These are phyloP conservation scores for Torymus aiolomorphi DNA, from an alignment of 2,888 invertebrate species.

Conservation along the genomic window DNA sequence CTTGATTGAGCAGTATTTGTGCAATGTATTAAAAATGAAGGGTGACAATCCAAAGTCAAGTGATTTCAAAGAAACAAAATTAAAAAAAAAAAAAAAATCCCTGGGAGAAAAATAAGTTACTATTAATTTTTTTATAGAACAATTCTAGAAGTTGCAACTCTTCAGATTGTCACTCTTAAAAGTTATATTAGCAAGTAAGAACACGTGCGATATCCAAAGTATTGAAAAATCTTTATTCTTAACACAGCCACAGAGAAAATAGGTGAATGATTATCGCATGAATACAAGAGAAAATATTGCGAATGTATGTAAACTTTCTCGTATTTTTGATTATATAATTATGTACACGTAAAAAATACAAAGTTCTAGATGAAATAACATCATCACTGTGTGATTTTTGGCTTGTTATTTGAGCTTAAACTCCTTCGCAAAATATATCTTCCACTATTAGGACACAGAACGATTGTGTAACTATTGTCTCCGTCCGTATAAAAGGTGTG, in stretches of 20 bases:
- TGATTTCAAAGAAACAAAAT: conserved; percentile 22
- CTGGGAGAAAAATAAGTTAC: not conserved
- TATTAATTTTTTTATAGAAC: too few relatives aligned
- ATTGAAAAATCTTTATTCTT: conserved; percentile 56
- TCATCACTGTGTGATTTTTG: conserved; percentile 59
- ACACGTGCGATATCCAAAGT: conserved; percentile 41
- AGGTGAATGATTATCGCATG: conserved; percentile 42
- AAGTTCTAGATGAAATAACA: conserved; percentile 36
- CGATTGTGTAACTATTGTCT: conserved; percentile 76
- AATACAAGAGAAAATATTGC: conserved; percentile 38
- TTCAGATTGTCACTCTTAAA: not conserved
- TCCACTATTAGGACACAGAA: conserved; percentile 72
- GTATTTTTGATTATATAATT: conserved; percentile 45
- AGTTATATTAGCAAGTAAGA: conserved; percentile 31
- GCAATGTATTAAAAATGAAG: conserved; percentile 42
- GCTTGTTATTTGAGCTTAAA: conserved; percentile 73
- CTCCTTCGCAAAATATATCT: conserved; percentile 69
- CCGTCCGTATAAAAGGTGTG: conserved; percentile 76
- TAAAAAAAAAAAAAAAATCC: conserved; percentile 8
- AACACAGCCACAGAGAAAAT: conserved; percentile 54
- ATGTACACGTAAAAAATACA: conserved; percentile 53
- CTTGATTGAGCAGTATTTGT: conserved; percentile 46
- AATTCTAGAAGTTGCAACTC: not conserved
- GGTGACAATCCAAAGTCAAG: conserved; percentile 19
- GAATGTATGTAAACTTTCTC: conserved; percentile 31